Percentiles rank a stretch among this genome's conserved stretches.
These are phyloP conservation scores for Drosophila simulans DNA, from an alignment of 1,140 invertebrate genomes.

Conservation along the genomic window DNA sequence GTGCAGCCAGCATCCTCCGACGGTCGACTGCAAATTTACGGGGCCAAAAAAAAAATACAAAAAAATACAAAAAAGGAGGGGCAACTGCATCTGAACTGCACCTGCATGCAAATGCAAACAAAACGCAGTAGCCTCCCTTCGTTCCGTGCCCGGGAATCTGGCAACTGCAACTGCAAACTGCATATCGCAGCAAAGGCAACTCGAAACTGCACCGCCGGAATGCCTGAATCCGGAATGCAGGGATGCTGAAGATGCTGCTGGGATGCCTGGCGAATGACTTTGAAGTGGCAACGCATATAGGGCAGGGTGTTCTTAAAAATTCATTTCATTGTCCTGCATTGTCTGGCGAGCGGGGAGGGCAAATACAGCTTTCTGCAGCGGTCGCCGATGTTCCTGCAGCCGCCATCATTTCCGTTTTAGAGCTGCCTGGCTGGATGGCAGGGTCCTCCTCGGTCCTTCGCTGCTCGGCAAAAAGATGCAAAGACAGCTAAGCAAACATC, in stretches of 20 bases:
- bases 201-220: constrained; percentile 19
- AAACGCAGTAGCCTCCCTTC: constrained; percentile 31
- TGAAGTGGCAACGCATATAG: constrained; percentile 79
- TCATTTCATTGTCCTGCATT: constrained; percentile 82
- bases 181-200: constrained; percentile 59
- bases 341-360: constrained; percentile 65
- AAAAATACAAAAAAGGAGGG: background rate
- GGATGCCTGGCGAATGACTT: constrained; percentile 69
- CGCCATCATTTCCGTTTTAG: constrained; percentile 83
- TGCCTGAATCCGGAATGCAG: constrained; percentile 1
- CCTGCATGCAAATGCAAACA: constrained; percentile 76
- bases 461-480: constrained; percentile 72
- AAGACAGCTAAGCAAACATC: constrained; percentile 84
- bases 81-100: constrained; percentile 68
- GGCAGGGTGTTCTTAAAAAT: constrained; percentile 81
- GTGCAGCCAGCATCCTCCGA: constrained; percentile 58
- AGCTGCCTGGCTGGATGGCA: constrained; percentile 46
- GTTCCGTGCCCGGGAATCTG: background rate
- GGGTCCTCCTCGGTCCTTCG: constrained; percentile 57
- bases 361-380: constrained; percentile 79
- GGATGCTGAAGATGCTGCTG: constrained; percentile 63
- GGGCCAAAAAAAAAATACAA: background rate
- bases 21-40: constrained; percentile 12
- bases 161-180: constrained; percentile 38
- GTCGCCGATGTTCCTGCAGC: constrained; percentile 59